phyloP scores from a whole-genome alignment of 2,113 vertebrate species.

The Urocolius indicus region DNA sequence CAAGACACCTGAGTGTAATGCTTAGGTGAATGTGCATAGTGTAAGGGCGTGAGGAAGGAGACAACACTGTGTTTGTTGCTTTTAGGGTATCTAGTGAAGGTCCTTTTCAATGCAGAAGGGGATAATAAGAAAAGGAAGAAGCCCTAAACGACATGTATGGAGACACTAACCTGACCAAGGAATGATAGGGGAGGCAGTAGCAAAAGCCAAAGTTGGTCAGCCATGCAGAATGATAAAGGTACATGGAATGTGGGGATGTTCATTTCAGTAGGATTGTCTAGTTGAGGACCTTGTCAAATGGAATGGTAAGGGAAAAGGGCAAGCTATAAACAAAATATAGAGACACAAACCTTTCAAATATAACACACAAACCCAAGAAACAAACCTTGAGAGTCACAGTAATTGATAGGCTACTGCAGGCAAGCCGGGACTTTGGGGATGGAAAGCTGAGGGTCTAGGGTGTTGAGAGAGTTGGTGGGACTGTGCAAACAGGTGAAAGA shows the following conservation, averaged over 20 bases:
- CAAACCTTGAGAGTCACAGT: neutral
- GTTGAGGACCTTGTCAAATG: neutral
- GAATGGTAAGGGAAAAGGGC: neutral
- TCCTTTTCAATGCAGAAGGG: neutral
- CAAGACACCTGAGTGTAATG: neutral
- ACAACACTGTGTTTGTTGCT: neutral
- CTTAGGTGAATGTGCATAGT: neutral
- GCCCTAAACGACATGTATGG: neutral
- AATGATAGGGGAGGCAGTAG: neutral
- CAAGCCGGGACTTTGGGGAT: rapidly evolving
- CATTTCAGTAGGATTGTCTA: neutral
- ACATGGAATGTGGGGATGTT: neutral
- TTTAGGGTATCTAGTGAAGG: neutral
- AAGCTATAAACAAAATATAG: neutral
- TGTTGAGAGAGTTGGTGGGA: neutral
- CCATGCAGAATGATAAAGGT: neutral
- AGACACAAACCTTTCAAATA: neutral
- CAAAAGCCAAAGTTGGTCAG: neutral
- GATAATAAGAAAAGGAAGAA: neutral
- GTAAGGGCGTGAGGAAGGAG: neutral
- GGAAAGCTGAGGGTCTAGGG: neutral
- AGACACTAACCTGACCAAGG: neutral
- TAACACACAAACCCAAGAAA: neutral
- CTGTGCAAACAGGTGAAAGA: neutral
- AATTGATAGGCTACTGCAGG: neutral